Percentiles rank a stretch among this genome's conserved stretches.
Evolutionary conservation across 2,888 invertebrate genomes (phyloP).

Genomic region (Koerneria pararmatus): DNA sequence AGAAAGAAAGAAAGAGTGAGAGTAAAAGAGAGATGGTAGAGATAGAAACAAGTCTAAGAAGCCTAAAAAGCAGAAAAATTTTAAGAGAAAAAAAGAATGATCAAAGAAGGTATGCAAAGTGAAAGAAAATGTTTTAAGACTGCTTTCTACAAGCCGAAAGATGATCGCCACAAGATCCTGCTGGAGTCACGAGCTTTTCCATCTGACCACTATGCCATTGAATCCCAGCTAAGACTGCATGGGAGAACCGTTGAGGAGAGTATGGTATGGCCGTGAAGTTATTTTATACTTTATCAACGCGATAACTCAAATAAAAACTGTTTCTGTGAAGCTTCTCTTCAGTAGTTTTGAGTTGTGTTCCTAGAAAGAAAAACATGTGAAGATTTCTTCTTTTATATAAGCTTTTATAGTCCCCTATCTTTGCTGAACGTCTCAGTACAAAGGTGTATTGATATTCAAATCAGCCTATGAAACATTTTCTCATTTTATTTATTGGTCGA

Average conservation of each 20-base stretch:
- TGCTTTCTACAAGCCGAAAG: constrained; percentile 66
- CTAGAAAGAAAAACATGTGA: constrained; percentile 20
- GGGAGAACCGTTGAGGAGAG: constrained; percentile 63
- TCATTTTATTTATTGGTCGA: no score
- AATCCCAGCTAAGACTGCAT: constrained; percentile 64
- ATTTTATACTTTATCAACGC: no score
- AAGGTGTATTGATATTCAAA: no score
- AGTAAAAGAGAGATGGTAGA: neutral
- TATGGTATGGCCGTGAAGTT: constrained; percentile 51
- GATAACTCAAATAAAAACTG: no score
- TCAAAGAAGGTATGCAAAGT: no score
- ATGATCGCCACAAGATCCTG: constrained; percentile 64
- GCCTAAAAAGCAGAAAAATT: no score
- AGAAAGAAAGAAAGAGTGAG: constrained; percentile 21
- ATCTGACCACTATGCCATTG: constrained; percentile 66
- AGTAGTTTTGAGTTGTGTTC: no score
- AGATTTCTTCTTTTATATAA: constrained; percentile 16
- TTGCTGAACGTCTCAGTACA: no score
- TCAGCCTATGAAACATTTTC: no score
- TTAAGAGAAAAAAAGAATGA: no score
- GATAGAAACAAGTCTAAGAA: constrained; percentile 9
- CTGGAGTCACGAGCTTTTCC: constrained; percentile 66
- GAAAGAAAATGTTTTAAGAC: constrained; percentile 54
- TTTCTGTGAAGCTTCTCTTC: no score
- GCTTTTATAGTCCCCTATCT: constrained; percentile 17